A percentile compares a stretch with the other conserved stretches of the same genome.
Evolutionary conservation across 2,113 vertebrate species (phyloP).

Genomic region (Brachyhypopomus occidentalis): DNA sequence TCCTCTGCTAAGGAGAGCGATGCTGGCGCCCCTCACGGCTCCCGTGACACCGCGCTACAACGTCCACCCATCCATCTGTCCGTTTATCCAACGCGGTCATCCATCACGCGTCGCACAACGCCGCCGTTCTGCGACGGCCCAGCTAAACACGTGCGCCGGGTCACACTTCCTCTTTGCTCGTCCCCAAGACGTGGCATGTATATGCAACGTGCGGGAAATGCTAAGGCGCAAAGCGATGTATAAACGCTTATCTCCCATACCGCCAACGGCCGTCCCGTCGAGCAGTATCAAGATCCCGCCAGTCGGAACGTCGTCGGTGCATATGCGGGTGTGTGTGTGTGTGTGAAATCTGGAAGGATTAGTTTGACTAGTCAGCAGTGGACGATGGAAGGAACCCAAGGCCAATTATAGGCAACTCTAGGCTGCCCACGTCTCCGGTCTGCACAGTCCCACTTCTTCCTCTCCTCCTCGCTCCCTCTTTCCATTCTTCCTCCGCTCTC

Average conservation of each 20-base stretch:
- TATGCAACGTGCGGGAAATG: background rate
- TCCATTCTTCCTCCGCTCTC: background rate
- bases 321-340: background rate
- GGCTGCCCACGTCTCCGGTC: background rate
- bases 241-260: background rate
- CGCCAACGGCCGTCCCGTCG: background rate
- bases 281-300: background rate
- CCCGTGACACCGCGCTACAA: constrained; percentile 34
- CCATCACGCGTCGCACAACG: constrained; percentile 4
- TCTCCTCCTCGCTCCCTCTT: background rate
- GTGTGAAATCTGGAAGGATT: background rate
- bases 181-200: background rate
- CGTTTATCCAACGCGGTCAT: constrained; percentile 29
- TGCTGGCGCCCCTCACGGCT: constrained; percentile 35
- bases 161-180: background rate
- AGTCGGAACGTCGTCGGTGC: background rate
- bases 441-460: background rate
- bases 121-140: background rate
- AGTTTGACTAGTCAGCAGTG: constrained; percentile 8
- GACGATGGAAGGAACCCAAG: constrained; percentile 9
- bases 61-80: constrained; percentile 47
- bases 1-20: constrained; percentile 31
- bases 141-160: background rate
- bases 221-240: background rate
- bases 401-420: constrained; percentile 28